phyloP scores from a whole-genome alignment of 2,888 invertebrate genomes.

The Cosmia trapezina region DNA sequence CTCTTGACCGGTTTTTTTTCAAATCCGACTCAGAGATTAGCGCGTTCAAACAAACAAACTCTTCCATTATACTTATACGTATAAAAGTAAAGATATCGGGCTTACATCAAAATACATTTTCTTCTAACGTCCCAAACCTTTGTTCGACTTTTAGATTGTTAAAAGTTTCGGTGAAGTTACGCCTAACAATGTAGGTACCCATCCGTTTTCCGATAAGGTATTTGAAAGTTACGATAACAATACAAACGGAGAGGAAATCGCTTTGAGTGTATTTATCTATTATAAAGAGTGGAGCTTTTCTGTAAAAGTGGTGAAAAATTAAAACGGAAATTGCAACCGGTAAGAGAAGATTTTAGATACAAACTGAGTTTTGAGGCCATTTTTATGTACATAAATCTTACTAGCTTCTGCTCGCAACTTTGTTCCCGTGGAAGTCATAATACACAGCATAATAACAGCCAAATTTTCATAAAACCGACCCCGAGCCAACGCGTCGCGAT shows the following conservation, averaged over 20 bases:
- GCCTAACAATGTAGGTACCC: conserved; percentile 40
- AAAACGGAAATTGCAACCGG: not conserved
- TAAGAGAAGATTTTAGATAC: not conserved
- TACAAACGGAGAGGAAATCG: conserved; percentile 32
- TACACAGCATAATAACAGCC: too few species aligned
- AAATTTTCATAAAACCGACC: too few species aligned
- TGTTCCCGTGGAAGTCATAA: too few species aligned
- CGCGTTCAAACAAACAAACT: too few species aligned
- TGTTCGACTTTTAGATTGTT: conserved; percentile 49
- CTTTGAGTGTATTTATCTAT: conserved; percentile 29
- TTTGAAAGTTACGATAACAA: conserved; percentile 48
- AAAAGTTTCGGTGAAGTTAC: conserved; percentile 49
- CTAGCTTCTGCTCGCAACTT: too few species aligned
- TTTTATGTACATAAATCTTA: too few species aligned
- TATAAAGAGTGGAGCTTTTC: conserved; percentile 4
- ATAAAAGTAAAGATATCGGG: not conserved
- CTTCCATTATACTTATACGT: not conserved
- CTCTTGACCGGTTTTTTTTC: too few species aligned
- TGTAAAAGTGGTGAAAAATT: not conserved
- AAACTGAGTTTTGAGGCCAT: not conserved
- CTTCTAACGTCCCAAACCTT: conserved; percentile 24
- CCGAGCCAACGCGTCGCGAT: too few species aligned
- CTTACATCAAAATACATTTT: conserved; percentile 28
- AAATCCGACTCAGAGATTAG: too few species aligned
- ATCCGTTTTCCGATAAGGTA: conserved; percentile 40